Percentiles rank a stretch among this genome's conserved stretches.
Evolutionary conservation across 2,797 vertebrate genomes (phyloP).

Genomic region (Leptoclinus maculatus): DNA sequence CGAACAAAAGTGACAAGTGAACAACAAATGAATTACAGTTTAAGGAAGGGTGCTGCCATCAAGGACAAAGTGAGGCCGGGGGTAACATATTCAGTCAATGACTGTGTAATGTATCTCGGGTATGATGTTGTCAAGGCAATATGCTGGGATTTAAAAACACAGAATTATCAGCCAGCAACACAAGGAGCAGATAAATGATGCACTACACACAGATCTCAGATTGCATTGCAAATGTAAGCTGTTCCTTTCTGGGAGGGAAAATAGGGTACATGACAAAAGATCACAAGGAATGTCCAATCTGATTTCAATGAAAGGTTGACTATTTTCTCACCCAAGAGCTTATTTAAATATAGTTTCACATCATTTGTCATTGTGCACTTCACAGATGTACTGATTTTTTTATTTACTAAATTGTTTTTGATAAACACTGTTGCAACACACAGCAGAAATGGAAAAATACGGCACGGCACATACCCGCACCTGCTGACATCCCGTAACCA

Average conservation of each 20-base stretch:
- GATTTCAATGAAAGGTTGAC: constrained; percentile 34
- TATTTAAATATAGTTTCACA: constrained; percentile 38
- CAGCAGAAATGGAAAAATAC: background rate
- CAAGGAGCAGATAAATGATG: constrained; percentile 40
- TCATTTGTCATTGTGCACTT: constrained; percentile 20
- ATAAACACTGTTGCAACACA: background rate
- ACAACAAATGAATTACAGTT: constrained; percentile 73
- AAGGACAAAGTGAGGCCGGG: constrained; percentile 68
- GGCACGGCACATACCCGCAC: background rate
- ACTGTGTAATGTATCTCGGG: constrained; percentile 67
- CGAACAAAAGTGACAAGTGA: constrained; percentile 71
- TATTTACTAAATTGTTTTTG: background rate
- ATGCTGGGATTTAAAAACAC: constrained; percentile 67
- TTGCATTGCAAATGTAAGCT: constrained; percentile 39
- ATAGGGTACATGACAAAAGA: constrained; percentile 40
- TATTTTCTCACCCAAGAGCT: constrained; percentile 17
- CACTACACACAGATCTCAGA: constrained; percentile 38
- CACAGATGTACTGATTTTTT: constrained; percentile 5
- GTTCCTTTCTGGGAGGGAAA: constrained; percentile 29
- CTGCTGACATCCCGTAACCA: background rate
- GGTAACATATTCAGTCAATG: constrained; percentile 59
- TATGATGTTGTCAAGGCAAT: constrained; percentile 62
- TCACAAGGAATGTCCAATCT: constrained; percentile 13
- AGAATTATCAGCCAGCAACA: constrained; percentile 38
- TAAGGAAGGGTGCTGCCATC: constrained; percentile 67